A percentile compares a stretch with the other conserved stretches of the same genome.
Conservation (phyloP, 2,113 vertebrate genomes). For the Cyanocitta stelleri region DNA sequence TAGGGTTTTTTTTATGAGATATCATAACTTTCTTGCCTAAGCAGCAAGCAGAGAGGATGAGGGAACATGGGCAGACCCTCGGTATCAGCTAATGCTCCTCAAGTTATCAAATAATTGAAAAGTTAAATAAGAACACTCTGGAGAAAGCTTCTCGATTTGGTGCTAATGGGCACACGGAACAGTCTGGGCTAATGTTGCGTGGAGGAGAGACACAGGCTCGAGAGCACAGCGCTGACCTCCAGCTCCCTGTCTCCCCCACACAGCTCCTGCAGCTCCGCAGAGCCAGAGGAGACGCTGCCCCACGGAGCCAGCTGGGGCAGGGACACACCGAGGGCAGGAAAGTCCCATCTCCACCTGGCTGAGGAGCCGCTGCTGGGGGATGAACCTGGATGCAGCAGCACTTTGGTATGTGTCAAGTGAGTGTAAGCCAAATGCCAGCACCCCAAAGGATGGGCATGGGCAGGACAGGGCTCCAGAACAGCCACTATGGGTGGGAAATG, state of each 20-base stretch:
- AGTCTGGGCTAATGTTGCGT: constrained; percentile 7
- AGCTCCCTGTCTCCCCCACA: neutral
- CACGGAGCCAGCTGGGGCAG: neutral
- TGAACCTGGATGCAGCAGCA: neutral
- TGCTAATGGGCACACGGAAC: constrained; percentile 11
- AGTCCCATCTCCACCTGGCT: no score
- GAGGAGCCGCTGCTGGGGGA: neutral
- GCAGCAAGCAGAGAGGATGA: neutral
- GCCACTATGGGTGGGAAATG: rapidly evolving
- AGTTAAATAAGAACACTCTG: constrained; percentile 55
- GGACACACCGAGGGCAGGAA: neutral
- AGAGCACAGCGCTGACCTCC: neutral
- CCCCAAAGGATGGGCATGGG: neutral
- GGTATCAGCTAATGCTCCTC: neutral
- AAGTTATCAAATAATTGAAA: constrained; percentile 59
- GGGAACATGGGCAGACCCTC: neutral
- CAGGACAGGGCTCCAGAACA: neutral
- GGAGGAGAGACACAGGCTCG: constrained; percentile 8
- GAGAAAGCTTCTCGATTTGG: constrained; percentile 29
- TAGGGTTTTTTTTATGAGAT: neutral
- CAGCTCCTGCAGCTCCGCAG: neutral
- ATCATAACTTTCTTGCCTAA: neutral
- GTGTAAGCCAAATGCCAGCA: neutral
- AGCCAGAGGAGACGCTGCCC: neutral
- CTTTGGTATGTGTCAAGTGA: neutral